A percentile compares a stretch with the other conserved stretches of the same genome.
Conservation (phyloP, 2,797 vertebrate species). For the Yasuhikotakia modesta region DNA sequence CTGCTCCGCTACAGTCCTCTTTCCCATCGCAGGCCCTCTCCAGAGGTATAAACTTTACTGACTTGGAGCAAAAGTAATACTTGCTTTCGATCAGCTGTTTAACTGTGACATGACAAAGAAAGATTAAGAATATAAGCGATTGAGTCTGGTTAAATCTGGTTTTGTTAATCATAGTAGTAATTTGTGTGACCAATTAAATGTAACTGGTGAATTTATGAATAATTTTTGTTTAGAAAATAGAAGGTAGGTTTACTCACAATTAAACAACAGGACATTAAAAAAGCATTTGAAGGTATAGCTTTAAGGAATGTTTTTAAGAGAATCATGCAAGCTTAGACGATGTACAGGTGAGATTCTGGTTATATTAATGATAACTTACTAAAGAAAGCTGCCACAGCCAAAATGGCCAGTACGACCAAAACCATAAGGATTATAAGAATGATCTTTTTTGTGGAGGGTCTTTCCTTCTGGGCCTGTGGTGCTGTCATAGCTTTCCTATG, state of each 20-base stretch:
- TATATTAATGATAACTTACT: conserved; percentile 66
- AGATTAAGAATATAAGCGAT: neutral
- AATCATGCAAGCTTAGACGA: neutral
- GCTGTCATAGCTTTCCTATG: conserved; percentile 72
- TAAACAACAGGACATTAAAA: too few species aligned
- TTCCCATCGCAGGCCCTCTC: conserved; percentile 79
- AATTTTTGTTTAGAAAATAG: too few species aligned
- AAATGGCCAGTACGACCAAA: conserved; percentile 67
- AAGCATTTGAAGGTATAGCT: neutral
- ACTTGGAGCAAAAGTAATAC: conserved; percentile 84
- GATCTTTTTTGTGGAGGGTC: conserved; percentile 48
- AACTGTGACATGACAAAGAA: conserved; percentile 70
- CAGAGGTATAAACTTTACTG: conserved; percentile 81
- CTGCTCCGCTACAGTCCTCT: conserved; percentile 77
- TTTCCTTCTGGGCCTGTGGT: conserved; percentile 52
- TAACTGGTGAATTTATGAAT: too few species aligned
- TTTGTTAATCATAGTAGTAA: neutral
- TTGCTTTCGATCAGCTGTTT: conserved; percentile 81
- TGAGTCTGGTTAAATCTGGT: neutral
- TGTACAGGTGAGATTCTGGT: neutral
- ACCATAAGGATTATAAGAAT: conserved; percentile 65
- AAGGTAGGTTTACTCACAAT: too few species aligned
- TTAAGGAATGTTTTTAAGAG: too few species aligned
- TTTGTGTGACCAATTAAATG: too few species aligned
- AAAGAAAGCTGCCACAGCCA: conserved; percentile 71